Evolutionary conservation across 2,113 vertebrate species (phyloP).

Genomic region (Ardeotis arabs): DNA sequence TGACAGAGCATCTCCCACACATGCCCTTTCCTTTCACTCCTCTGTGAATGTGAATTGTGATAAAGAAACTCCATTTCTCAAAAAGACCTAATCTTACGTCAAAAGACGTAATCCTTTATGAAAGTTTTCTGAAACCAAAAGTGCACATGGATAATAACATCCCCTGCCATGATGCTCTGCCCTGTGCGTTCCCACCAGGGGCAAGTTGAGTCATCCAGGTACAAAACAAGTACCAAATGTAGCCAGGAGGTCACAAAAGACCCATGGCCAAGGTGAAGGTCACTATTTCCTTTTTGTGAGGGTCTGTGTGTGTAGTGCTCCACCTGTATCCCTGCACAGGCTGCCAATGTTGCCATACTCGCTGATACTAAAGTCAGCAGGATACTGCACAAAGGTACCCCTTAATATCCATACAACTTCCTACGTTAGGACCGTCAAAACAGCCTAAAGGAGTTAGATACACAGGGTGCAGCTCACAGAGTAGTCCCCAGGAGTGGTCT

Average conservation of each 20-base stretch:
- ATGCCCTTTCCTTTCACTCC: not conserved
- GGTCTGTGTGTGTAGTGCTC: not conserved
- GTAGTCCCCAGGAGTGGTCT: not conserved
- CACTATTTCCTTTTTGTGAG: not conserved
- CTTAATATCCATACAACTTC: not conserved
- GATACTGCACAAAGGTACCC: not conserved
- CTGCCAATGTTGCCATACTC: not conserved
- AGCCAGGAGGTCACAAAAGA: not conserved
- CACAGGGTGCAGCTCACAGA: not conserved
- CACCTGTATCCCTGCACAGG: not conserved
- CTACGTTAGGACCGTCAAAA: not conserved
- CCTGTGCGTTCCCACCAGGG: fast-evolving
- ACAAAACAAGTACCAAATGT: not conserved
- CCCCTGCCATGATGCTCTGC: not conserved
- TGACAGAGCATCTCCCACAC: not conserved
- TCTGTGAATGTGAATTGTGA: not conserved
- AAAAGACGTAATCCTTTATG: not conserved
- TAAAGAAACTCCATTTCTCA: not conserved
- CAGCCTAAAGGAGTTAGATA: not conserved
- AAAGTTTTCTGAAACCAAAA: not conserved
- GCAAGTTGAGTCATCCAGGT: not conserved
- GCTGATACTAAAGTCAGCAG: not conserved
- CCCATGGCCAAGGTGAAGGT: not conserved
- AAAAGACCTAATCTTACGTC: not conserved
- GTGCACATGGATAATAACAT: not conserved